Evolutionary conservation across 2,888 invertebrate genomes (phyloP).

Genomic region (Hypolimnas misippus): DNA sequence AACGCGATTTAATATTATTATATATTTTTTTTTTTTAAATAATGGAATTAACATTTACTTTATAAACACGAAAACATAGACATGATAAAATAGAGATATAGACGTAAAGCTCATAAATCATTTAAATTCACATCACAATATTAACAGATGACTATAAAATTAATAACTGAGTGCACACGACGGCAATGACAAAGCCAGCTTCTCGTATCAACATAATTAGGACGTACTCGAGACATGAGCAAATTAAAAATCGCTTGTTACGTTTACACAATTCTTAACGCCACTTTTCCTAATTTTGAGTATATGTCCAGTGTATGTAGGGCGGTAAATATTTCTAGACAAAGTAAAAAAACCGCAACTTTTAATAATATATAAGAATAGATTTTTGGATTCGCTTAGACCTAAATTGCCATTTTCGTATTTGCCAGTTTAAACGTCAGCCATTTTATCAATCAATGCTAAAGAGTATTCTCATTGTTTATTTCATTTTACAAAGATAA

Average conservation of each 20-base stretch:
- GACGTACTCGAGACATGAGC: conserved; percentile 65
- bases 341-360: too few relatives aligned
- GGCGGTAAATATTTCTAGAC: conserved; percentile 7
- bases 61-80: neutral
- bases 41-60: too few relatives aligned
- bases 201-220: conserved; percentile 42
- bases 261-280: conserved; percentile 23
- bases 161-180: conserved; percentile 34
- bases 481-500: too few relatives aligned
- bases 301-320: neutral
- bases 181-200: conserved; percentile 29
- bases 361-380: too few relatives aligned
- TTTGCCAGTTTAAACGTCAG: too few relatives aligned
- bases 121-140: neutral
- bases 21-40: neutral
- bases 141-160: neutral
- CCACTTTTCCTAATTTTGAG: neutral
- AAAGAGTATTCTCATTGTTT: too few relatives aligned
- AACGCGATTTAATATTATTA: neutral
- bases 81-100: too few relatives aligned
- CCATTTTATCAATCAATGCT: too few relatives aligned
- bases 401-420: too few relatives aligned
- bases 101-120: neutral
- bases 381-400: too few relatives aligned
- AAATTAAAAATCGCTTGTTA: conserved; percentile 44